Evolutionary conservation across 2,797 vertebrate genomes (phyloP).

Genomic region (Rhadinocentrus ornatus): DNA sequence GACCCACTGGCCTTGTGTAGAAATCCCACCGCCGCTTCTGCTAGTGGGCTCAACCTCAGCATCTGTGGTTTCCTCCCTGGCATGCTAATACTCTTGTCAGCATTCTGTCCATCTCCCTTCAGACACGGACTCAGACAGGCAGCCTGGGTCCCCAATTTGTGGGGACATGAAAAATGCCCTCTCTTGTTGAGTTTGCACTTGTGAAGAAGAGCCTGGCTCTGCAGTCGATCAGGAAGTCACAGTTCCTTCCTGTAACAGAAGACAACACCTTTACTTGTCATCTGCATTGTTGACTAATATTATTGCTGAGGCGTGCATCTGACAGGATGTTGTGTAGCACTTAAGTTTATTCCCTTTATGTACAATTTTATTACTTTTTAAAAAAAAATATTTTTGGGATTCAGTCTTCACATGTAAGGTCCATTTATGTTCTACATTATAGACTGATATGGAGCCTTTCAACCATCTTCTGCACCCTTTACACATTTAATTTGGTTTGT

Average conservation of each 20-base stretch:
- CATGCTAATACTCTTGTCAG: slow-evolving; percentile 72
- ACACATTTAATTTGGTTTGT: no score
- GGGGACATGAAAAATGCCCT: slow-evolving; percentile 43
- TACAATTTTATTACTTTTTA: background rate
- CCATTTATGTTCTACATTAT: no score
- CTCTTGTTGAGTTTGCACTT: slow-evolving; percentile 46
- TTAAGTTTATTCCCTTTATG: background rate
- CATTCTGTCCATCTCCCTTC: slow-evolving; percentile 67
- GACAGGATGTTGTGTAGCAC: background rate
- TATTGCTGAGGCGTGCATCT: slow-evolving; percentile 9
- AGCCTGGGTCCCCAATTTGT: slow-evolving; percentile 37
- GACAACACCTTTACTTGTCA: slow-evolving; percentile 27
- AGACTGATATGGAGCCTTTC: background rate
- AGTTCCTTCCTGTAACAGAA: slow-evolving; percentile 59
- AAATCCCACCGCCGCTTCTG: slow-evolving; percentile 46
- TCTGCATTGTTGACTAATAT: slow-evolving; percentile 14
- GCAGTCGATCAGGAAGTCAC: slow-evolving; percentile 60
- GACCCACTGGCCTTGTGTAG: slow-evolving; percentile 57
- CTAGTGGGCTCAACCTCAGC: slow-evolving; percentile 54
- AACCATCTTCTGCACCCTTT: background rate
- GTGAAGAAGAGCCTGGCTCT: slow-evolving; percentile 17
- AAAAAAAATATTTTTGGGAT: background rate
- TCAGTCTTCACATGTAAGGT: background rate
- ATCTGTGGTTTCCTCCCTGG: slow-evolving; percentile 57
- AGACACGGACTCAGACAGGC: slow-evolving; percentile 57